Evolutionary conservation across 2,113 vertebrate species (phyloP).

Genomic region (Oryzias curvinotus): DNA sequence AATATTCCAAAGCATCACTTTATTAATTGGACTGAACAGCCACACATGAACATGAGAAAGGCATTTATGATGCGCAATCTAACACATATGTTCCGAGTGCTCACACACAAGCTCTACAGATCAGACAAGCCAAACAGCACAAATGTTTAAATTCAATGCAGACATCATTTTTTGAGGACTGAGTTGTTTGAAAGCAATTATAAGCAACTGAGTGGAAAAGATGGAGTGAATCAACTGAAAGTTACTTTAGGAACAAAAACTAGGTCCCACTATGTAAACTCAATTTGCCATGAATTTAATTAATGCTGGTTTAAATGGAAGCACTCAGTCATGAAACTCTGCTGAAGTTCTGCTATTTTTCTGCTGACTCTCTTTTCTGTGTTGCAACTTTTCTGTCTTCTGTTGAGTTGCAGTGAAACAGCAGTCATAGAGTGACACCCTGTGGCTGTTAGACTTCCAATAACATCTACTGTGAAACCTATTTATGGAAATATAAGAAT

Average conservation of each 20-base stretch:
- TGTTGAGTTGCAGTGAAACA: neutral
- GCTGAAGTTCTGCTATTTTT: conserved; percentile 27
- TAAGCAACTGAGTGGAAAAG: conserved; percentile 53
- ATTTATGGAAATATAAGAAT: too few relatives aligned
- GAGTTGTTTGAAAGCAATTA: conserved; percentile 68
- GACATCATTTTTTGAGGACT: conserved; percentile 62
- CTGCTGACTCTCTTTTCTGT: neutral
- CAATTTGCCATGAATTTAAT: conserved; percentile 59
- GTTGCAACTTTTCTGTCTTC: conserved; percentile 1
- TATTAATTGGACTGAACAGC: too few relatives aligned
- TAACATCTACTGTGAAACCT: neutral
- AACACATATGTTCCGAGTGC: neutral
- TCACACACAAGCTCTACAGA: neutral
- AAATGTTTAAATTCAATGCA: conserved; percentile 60
- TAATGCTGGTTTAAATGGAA: conserved; percentile 60
- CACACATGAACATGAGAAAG: too few relatives aligned
- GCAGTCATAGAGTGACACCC: conserved; percentile 37
- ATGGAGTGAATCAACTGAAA: conserved; percentile 58
- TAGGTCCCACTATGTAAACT: conserved; percentile 51
- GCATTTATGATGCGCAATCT: too few relatives aligned
- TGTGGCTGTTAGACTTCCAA: conserved; percentile 22
- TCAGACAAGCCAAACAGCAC: conserved; percentile 10
- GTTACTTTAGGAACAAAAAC: conserved; percentile 56
- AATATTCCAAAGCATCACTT: too few relatives aligned
- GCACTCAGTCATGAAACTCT: conserved; percentile 55